phyloP scores from a whole-genome alignment of 2,888 invertebrate genomes.

The Melipona bicolor region DNA sequence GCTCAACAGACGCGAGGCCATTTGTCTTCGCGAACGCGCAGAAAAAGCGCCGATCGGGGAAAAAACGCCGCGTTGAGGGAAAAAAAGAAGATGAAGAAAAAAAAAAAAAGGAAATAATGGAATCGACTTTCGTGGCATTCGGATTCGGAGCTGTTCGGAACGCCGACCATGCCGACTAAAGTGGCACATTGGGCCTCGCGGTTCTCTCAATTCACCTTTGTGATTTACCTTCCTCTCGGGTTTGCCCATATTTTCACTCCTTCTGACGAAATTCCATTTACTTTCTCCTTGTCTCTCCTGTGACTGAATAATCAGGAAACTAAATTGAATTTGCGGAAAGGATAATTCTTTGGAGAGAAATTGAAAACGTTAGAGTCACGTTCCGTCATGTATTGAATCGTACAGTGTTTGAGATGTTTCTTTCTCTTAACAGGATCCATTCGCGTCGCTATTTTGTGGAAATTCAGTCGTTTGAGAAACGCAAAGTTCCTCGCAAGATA shows the following conservation, averaged over 20 bases:
- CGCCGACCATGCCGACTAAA: background rate
- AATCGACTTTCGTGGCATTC: background rate
- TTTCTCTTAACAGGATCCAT: background rate
- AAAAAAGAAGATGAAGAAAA: background rate
- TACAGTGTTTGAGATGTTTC: background rate
- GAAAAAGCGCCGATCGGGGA: constrained; percentile 42
- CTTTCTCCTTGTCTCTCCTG: no score
- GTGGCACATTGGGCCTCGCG: background rate
- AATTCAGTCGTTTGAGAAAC: background rate
- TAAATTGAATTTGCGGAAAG: background rate
- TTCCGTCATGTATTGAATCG: background rate
- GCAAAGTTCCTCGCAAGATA: background rate
- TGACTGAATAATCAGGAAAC: no score
- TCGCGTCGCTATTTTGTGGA: background rate
- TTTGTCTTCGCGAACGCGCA: constrained; percentile 61
- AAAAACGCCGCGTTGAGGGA: constrained; percentile 13
- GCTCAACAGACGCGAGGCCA: constrained; percentile 66
- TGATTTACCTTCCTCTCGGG: no score
- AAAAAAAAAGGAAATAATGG: constrained; percentile 29
- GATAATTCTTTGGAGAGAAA: background rate
- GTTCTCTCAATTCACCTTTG: background rate
- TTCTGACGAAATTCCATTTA: no score
- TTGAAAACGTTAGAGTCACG: background rate
- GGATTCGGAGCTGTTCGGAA: constrained; percentile 45
- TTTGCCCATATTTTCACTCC: no score